Evolutionary conservation across 23 tunicate species (phyloP), one percentile per base, ranked within the genome.

Genomic region (Phallusia fumigata): DNA sequence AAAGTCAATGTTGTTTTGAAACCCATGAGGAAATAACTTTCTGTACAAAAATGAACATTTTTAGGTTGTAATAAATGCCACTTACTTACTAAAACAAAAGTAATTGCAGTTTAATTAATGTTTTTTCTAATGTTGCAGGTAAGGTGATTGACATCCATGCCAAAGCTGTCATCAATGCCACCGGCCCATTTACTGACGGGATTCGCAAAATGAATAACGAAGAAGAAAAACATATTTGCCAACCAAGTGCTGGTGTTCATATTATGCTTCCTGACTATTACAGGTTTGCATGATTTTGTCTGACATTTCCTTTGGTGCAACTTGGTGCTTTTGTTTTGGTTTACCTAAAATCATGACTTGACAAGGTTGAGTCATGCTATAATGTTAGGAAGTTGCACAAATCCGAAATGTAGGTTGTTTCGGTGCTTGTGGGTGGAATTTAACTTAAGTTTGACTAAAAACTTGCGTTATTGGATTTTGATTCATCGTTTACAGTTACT

Each of bases 221-320:
- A 33, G 78, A 86, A 53, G 53, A 65, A 19, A 64, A 79, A 32
- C 86, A 94, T 26, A 94, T 94, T 22, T 94, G 98, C 36, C 98
- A 94, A 76, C 94, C 98, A 16, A 94, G 98, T 73, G 98, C 98
- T 40, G 98, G 98, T 0, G 98, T 94, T 21, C 98, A 94, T 80
- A 81, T 94, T 35, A 86, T 94, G 19, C 82, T 94, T 75, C 98
- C 98, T 0, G 98, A 84, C 34, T 94, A 94, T 52, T 94, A 94
- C 90, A 94, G 98, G 98, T 89, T 33, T 24, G 53, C n/a, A n/a
- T n/a, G n/a, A n/a, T n/a, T n/a, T n/a, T 40, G 47, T 40, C 10
- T 40, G 47, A 10, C 10, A 40, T 40, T 40, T 40, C 47, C 47
- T 40, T 16, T 30, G 35, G 51, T 30, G 8, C 32, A 19, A 8